Evolutionary conservation across 23 tunicate genomes (phyloP).

Genomic region (Halocynthia aurantium): DNA sequence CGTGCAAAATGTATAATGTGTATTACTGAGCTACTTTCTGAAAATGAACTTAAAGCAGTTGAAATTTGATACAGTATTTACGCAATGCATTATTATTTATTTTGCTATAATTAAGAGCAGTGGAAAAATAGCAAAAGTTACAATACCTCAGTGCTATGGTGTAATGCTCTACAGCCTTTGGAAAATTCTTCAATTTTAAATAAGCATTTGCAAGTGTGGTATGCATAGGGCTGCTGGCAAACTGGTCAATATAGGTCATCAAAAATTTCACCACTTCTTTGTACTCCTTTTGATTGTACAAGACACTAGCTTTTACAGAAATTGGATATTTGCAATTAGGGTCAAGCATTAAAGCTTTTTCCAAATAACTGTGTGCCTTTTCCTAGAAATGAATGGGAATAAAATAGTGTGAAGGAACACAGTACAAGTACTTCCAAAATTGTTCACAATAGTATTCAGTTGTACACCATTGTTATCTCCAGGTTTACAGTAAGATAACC

Average conservation of each 20-base stretch:
- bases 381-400: slow-evolving; percentile 14
- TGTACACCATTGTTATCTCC: background rate
- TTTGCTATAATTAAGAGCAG: too few relatives aligned
- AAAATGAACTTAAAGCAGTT: too few relatives aligned
- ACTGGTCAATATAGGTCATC: slow-evolving; percentile 19
- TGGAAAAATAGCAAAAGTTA: too few relatives aligned
- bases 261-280: slow-evolving; percentile 54
- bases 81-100: too few relatives aligned
- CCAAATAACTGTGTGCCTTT: slow-evolving; percentile 46
- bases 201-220: slow-evolving; percentile 59
- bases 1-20: too few relatives aligned
- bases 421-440: background rate
- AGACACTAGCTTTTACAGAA: slow-evolving; percentile 30
- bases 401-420: background rate
- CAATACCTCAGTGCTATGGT: slow-evolving; percentile 49
- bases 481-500: background rate
- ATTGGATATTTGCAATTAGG: slow-evolving; percentile 64
- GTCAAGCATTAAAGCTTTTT: slow-evolving; percentile 48
- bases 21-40: too few relatives aligned
- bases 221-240: slow-evolving; percentile 59
- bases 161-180: slow-evolving; percentile 81
- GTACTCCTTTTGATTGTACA: slow-evolving; percentile 31
- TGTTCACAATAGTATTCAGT: background rate
- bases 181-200: slow-evolving; percentile 23
- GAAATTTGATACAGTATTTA: too few relatives aligned